These are phyloP conservation scores for Macaria liturata DNA, from an alignment of 2,888 invertebrate genomes.

Conservation along the genomic window DNA sequence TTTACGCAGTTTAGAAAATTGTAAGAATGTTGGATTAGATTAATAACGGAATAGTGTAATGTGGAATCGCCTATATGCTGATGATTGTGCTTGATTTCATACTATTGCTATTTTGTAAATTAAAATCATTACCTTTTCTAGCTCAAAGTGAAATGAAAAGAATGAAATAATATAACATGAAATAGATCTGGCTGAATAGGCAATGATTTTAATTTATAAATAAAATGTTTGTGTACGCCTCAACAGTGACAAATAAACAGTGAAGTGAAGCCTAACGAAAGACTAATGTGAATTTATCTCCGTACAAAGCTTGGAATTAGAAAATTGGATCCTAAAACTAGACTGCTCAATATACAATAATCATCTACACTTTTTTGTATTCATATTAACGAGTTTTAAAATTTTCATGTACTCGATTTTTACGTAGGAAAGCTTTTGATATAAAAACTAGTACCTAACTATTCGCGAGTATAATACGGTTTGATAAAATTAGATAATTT, in stretches of 20 bases:
- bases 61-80: neutral
- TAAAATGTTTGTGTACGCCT: slow-evolving; percentile 4
- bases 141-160: neutral
- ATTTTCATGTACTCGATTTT: slow-evolving; percentile 40
- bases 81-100: slow-evolving; percentile 11
- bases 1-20: too few relatives aligned
- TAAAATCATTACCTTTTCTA: slow-evolving; percentile 5
- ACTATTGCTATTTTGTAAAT: neutral
- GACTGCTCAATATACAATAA: slow-evolving; percentile 41
- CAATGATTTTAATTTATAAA: slow-evolving; percentile 10
- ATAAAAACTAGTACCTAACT: slow-evolving; percentile 31
- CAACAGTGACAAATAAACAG: slow-evolving; percentile 25
- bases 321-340: slow-evolving; percentile 35
- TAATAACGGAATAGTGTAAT: neutral
- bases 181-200: neutral
- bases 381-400: slow-evolving; percentile 35
- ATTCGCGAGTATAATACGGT: slow-evolving; percentile 23
- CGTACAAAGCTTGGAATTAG: slow-evolving; percentile 35
- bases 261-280: slow-evolving; percentile 26
- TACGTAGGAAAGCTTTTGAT: slow-evolving; percentile 46
- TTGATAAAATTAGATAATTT: slow-evolving; percentile 31
- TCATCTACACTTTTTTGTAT: slow-evolving; percentile 40
- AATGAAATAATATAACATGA: too few relatives aligned
- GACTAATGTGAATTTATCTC: slow-evolving; percentile 30
- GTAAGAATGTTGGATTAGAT: too few relatives aligned